These are phyloP conservation scores for Microctonus brassicae DNA, from an alignment of 2,888 invertebrate species.

Conservation along the genomic window DNA sequence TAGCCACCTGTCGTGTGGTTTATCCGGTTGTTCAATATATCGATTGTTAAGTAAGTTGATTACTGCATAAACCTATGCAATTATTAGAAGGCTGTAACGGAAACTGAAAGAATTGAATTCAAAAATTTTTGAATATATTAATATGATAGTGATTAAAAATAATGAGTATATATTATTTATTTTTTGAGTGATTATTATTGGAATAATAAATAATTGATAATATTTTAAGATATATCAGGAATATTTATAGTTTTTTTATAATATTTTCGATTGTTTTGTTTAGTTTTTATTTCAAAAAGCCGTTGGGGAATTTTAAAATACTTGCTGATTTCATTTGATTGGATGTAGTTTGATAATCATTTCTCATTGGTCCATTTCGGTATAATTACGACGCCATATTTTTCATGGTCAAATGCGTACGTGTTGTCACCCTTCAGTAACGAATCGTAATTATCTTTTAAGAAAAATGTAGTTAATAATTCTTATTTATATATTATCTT, in stretches of 20 bases:
- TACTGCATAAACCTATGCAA: not conserved
- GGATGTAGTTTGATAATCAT: not conserved
- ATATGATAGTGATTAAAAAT: too few relatives aligned
- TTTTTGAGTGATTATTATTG: too few relatives aligned
- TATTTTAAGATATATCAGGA: too few relatives aligned
- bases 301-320: too few relatives aligned
- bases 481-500: not conserved
- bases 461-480: not conserved
- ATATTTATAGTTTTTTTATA: too few relatives aligned
- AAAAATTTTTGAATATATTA: too few relatives aligned
- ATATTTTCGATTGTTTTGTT: too few relatives aligned
- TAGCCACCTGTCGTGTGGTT: conserved; percentile 36
- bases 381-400: not conserved
- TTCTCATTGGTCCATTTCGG: not conserved
- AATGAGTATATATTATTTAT: too few relatives aligned
- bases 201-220: too few relatives aligned
- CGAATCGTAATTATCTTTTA: not conserved
- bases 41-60: conserved; percentile 17
- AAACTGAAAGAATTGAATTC: too few relatives aligned
- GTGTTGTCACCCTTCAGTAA: not conserved
- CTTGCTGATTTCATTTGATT: too few relatives aligned
- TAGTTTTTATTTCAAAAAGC: too few relatives aligned
- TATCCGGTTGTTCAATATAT: conserved; percentile 21
- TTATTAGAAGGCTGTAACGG: not conserved
- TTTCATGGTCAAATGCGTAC: not conserved